Evolutionary conservation across 2,888 invertebrate species (phyloP).

Genomic region (Noctua comes): DNA sequence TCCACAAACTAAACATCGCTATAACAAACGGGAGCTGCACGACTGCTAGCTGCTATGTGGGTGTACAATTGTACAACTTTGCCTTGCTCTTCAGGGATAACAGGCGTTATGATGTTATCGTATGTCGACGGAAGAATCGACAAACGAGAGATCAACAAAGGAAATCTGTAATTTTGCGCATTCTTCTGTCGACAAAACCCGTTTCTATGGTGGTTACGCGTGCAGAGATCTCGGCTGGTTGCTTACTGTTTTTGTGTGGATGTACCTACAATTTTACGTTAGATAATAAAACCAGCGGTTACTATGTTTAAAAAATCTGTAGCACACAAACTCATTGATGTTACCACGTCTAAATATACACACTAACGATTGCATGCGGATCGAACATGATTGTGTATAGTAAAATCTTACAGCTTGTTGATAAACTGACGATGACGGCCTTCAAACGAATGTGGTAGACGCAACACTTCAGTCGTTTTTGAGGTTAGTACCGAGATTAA

Average conservation of each 20-base stretch:
- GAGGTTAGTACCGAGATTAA: background rate
- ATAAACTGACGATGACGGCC: constrained; percentile 8
- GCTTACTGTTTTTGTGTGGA: background rate
- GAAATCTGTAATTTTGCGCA: no score
- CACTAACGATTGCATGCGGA: constrained; percentile 2
- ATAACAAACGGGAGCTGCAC: no score
- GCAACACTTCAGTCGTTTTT: constrained; percentile 20
- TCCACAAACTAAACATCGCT: no score
- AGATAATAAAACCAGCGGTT: constrained; percentile 3
- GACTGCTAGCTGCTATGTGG: background rate
- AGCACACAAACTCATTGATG: constrained; percentile 28
- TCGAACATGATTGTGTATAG: constrained; percentile 1
- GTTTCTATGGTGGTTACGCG: no score
- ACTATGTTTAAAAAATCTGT: constrained; percentile 1
- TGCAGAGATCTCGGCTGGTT: background rate
- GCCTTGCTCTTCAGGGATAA: background rate
- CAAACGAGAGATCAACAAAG: no score
- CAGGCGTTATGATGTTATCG: background rate
- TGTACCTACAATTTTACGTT: background rate
- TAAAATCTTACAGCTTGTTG: constrained; percentile 26
- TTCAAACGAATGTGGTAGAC: constrained; percentile 35
- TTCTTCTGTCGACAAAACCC: no score
- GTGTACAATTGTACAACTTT: background rate
- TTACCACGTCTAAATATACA: constrained; percentile 37
- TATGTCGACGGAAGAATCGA: background rate